Conservation (phyloP, 2,113 vertebrate species). For the Microcebus griseorufus region DNA sequence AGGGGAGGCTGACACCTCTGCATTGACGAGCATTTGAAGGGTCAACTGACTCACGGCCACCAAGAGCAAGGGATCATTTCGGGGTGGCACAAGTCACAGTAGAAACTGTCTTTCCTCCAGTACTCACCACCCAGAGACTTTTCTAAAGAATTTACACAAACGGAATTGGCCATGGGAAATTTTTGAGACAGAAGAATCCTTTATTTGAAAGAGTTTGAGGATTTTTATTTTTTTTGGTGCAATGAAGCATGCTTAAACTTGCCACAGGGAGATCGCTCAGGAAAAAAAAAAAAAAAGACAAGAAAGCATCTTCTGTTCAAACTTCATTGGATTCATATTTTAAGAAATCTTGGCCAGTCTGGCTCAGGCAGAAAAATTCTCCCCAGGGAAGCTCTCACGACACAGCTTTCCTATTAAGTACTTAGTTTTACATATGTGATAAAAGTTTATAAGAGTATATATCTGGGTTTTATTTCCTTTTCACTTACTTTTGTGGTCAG, state of each 20-base stretch:
- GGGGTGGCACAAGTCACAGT: accelerated
- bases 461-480: constrained; percentile 12
- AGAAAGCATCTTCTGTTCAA: not conserved
- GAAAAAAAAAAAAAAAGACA: not conserved
- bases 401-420: not conserved
- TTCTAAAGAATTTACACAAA: not conserved
- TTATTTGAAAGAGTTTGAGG: not conserved
- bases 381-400: not conserved
- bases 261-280: not conserved
- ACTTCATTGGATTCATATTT: not conserved
- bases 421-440: not conserved
- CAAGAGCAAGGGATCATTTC: not conserved
- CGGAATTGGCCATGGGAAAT: not conserved
- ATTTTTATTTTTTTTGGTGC: not conserved
- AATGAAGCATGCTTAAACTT: not conserved
- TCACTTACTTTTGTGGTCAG: not conserved
- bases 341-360: not conserved
- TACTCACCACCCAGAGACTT: not conserved
- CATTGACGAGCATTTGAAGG: not conserved
- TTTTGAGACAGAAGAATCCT: not conserved
- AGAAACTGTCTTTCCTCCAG: not conserved
- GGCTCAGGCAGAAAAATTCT: not conserved
- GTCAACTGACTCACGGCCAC: not conserved
- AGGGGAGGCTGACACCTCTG: not conserved
- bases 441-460: not conserved